Evolutionary conservation across 2,797 vertebrate genomes (phyloP).

Genomic region (Falco rusticolus): DNA sequence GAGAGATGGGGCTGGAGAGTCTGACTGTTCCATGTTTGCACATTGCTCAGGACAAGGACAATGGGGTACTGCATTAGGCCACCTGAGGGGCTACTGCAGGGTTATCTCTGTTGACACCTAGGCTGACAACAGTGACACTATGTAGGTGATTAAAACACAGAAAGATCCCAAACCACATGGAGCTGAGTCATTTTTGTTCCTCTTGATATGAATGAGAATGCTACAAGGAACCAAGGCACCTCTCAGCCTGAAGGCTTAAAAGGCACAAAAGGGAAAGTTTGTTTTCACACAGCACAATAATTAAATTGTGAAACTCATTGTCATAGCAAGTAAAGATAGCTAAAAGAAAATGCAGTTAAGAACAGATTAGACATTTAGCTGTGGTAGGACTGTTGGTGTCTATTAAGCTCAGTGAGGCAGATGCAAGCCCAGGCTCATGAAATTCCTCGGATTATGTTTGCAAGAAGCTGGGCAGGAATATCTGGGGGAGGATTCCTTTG

Average conservation of each 20-base stretch:
- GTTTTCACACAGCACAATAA: background rate
- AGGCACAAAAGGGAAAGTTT: background rate
- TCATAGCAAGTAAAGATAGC: background rate
- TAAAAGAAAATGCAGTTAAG: background rate
- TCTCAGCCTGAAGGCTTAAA: background rate
- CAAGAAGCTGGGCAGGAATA: background rate
- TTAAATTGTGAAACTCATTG: background rate
- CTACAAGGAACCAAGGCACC: background rate
- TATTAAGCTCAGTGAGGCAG: background rate
- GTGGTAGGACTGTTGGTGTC: background rate
- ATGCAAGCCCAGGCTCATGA: background rate
- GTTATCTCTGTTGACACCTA: background rate
- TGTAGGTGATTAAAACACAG: background rate
- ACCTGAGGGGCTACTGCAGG: background rate
- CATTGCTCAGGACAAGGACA: background rate
- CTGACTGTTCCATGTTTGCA: background rate
- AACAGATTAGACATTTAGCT: background rate
- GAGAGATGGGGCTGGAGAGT: background rate
- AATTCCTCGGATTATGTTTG: background rate
- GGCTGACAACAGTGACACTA: background rate
- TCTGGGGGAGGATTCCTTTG: background rate
- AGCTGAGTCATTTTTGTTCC: background rate
- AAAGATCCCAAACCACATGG: background rate
- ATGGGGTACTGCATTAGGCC: background rate
- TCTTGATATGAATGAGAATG: slow-evolving; percentile 8